phyloP scores from a whole-genome alignment of 2,113 vertebrate species.

The Carettochelys insculpta region DNA sequence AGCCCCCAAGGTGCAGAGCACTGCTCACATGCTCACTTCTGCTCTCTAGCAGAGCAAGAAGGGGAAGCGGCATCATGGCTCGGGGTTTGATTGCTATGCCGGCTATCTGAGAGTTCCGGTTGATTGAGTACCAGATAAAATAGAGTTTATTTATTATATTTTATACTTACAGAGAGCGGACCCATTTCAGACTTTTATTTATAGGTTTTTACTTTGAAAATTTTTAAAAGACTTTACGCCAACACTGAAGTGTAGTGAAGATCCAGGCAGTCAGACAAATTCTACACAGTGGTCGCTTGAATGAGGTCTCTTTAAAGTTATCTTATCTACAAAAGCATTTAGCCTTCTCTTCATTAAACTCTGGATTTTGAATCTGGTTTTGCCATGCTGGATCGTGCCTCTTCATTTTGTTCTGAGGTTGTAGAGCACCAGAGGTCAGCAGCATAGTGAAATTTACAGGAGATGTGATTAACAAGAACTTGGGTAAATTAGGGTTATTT shows the following conservation, averaged over 20 bases:
- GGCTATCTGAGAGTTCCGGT: no score
- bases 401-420: not conserved
- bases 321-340: rapidly evolving
- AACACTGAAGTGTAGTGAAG: not conserved
- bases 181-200: not conserved
- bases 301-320: not conserved
- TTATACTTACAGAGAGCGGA: not conserved
- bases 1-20: no score
- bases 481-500: not conserved
- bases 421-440: rapidly evolving
- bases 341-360: not conserved
- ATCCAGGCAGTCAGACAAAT: not conserved
- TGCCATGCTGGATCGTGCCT: not conserved
- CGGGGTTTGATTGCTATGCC: no score
- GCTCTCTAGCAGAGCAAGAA: no score
- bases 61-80: no score
- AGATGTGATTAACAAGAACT: not conserved
- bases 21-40: no score
- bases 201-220: not conserved
- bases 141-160: no score
- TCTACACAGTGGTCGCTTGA: not conserved
- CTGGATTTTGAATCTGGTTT: not conserved
- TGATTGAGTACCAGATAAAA: no score
- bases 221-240: not conserved
- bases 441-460: not conserved